Evolutionary conservation across 23 tunicate species (phyloP), one percentile per base, ranked within the genome.

Genomic region (Halocynthia roretzi): DNA sequence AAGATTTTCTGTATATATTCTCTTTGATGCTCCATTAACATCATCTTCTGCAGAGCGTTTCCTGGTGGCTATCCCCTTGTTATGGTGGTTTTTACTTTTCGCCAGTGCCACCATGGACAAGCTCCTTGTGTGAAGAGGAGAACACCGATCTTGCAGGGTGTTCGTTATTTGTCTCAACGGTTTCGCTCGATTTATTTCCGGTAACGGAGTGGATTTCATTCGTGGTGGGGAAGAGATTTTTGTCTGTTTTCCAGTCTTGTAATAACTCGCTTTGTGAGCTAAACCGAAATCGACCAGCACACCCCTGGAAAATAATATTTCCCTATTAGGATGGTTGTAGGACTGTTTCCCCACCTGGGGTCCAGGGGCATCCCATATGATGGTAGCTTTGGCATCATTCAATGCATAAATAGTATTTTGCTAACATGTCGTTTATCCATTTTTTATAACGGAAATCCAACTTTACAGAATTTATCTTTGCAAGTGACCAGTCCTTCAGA

Each of bases 201-300:
- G 31, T 9, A 65, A 9, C 9, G 70, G 70, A 65, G 31, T 48
- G 0, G 70, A 65, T 65, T 15, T 65, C 31, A 48, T 65, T 9
- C 70, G 70, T 14, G 71, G 71, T 10, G 19, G 71, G 12, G 71
- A 67, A 2, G 71, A 20, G 18, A 20, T 11, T n/a, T 40, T 21
- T 4, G 71, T 62, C 10, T 7, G 55, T 54, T 74, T 14, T 1
- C 64, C 15, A 0, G 78, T 62, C 14, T 50, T 52, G 78, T 52
- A 74, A 17, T 50, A 74, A 5, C 23, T 22, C 12, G 78, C 78
- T 8, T 74, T 74, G 10, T 92, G 88, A 5, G 98, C 87, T 15
- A 92, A 78, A 17, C 98, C 98, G 80, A 92, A 92, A 51, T 92
- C 98, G 48, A 92, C 90, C 70, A 92, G 69, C 7, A 81, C 87